Percentiles rank a stretch among this genome's conserved stretches.
Evolutionary conservation across 1,140 invertebrate genomes (phyloP).

Genomic region (Andrena cerasifolii): DNA sequence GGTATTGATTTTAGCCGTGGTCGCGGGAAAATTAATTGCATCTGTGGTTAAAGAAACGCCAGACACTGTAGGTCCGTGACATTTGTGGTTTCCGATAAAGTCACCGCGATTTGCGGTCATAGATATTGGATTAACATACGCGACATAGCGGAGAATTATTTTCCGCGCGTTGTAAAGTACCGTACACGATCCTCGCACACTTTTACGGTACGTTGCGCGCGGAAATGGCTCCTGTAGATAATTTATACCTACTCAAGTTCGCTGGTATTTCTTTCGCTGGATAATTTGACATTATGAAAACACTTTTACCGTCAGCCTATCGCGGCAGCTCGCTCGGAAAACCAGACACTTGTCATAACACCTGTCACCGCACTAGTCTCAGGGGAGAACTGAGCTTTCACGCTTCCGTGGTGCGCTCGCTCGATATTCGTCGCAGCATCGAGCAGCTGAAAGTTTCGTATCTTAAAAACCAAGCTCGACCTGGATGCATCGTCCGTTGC

Average conservation of each 20-base stretch:
- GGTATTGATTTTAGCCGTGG: background rate
- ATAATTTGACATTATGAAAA: conserved; percentile 23
- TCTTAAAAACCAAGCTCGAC: background rate
- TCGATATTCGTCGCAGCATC: background rate
- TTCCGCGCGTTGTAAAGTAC: background rate
- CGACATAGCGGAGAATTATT: conserved; percentile 10
- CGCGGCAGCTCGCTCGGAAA: conserved; percentile 8
- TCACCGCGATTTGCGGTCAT: conserved; percentile 8
- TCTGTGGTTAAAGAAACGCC: background rate
- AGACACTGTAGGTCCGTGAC: conserved; percentile 3
- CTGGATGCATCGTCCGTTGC: background rate
- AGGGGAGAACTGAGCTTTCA: conserved; percentile 11
- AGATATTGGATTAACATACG: background rate
- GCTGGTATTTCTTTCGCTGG: background rate
- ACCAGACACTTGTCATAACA: conserved; percentile 21
- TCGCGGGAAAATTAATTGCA: conserved; percentile 18
- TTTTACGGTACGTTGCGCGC: background rate
- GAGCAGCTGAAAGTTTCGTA: background rate
- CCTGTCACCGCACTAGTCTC: conserved; percentile 12
- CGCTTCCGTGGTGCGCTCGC: background rate
- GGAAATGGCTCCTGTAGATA: background rate
- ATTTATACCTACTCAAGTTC: conserved; percentile 25
- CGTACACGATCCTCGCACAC: background rate
- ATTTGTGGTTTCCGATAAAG: conserved; percentile 18
- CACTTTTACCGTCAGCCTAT: conserved; percentile 12